Percentiles rank a stretch among this genome's conserved stretches.
Evolutionary conservation across 2,113 vertebrate genomes (phyloP).

Genomic region (Oophaga pumilio): DNA sequence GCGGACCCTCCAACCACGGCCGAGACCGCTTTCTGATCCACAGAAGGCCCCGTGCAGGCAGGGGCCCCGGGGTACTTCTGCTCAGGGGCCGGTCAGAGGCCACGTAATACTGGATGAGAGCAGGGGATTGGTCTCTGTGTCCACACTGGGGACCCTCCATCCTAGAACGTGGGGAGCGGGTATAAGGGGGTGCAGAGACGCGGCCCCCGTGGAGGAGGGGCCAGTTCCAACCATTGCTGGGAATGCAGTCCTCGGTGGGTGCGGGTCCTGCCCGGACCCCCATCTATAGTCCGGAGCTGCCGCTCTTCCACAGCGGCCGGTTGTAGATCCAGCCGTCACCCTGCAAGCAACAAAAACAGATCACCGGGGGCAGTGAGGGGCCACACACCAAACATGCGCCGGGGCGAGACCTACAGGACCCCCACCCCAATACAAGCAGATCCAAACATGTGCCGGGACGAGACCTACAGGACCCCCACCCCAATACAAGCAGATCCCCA

Average conservation of each 20-base stretch:
- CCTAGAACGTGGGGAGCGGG: background rate
- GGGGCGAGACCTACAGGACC: too few relatives aligned
- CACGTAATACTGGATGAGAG: constrained; percentile 26
- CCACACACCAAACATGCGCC: too few relatives aligned
- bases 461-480: too few relatives aligned
- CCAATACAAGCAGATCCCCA: too few relatives aligned
- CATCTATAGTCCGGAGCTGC: background rate
- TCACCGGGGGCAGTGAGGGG: background rate
- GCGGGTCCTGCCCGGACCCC: background rate
- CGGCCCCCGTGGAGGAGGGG: background rate
- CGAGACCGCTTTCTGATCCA: background rate
- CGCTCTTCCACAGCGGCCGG: constrained; percentile 88
- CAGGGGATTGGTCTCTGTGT: background rate
- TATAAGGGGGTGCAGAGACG: background rate
- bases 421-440: too few relatives aligned
- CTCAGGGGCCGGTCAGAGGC: too few relatives aligned
- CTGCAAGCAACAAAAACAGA: constrained; percentile 69
- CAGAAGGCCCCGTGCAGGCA: background rate
- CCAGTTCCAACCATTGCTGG: background rate
- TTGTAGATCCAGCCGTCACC: constrained; percentile 94
- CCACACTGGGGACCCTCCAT: background rate
- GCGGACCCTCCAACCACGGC: background rate
- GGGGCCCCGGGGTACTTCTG: background rate
- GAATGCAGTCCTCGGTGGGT: background rate
- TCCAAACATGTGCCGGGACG: too few relatives aligned